phyloP scores from a whole-genome alignment of 1,140 invertebrate species.

The Philotrypesis tridentata region DNA sequence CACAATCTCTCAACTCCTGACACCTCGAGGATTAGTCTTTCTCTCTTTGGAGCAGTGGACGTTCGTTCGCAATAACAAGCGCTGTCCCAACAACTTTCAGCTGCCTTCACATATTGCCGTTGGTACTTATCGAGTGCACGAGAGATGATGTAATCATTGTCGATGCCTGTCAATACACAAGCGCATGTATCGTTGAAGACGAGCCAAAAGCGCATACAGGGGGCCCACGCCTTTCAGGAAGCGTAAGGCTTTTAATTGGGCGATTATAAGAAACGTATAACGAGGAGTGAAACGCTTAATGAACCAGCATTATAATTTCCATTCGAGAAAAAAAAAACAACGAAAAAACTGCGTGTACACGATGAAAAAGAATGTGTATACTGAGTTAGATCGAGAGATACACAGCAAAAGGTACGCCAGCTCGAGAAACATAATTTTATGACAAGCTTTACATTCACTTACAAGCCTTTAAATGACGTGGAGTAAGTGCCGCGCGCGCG shows the following conservation, averaged over 20 bases:
- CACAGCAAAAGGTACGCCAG: neutral
- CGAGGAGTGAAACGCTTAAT: neutral
- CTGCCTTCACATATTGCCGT: no score
- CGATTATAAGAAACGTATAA: no score
- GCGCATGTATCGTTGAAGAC: neutral
- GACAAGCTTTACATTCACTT: neutral
- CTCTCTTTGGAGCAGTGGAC: neutral
- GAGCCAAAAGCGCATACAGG: neutral
- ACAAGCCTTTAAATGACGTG: neutral
- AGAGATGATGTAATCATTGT: neutral
- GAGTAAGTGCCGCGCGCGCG: neutral
- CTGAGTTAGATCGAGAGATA: neutral
- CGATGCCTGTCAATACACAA: neutral
- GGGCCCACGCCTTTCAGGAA: no score
- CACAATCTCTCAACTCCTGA: neutral
- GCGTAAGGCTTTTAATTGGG: no score
- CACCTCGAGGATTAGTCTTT: neutral
- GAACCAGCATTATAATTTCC: neutral
- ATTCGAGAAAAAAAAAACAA: no score
- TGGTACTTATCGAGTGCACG: neutral
- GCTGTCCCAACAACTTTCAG: neutral
- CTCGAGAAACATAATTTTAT: conserved; percentile 23
- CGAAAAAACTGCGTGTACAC: no score
- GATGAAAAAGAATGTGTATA: neutral
- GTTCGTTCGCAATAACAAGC: neutral